phyloP scores from a whole-genome alignment of 2,113 vertebrate genomes.

The Psilopogon haemacephalus region DNA sequence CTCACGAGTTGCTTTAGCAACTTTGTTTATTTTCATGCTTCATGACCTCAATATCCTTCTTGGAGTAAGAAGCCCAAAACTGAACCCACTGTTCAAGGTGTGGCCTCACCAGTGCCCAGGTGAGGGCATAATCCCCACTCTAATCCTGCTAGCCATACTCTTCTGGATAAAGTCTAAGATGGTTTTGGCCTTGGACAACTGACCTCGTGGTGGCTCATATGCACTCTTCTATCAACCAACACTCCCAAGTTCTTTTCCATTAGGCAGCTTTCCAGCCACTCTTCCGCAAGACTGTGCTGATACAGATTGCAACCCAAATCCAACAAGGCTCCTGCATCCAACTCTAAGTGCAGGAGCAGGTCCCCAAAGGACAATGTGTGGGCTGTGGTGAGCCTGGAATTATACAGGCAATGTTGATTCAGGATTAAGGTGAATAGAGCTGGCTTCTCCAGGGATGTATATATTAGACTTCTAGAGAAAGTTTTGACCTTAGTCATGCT shows the following conservation, averaged over 20 bases:
- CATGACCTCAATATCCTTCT: neutral
- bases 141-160: neutral
- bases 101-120: neutral
- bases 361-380: neutral
- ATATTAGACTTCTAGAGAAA: constrained; percentile 3
- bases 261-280: neutral
- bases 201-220: neutral
- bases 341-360: fast-evolving
- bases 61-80: neutral
- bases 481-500: constrained; percentile 9
- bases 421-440: constrained; percentile 51
- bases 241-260: neutral
- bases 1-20: neutral
- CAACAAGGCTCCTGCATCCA: neutral
- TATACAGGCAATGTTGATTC: neutral
- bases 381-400: neutral
- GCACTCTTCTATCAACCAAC: neutral
- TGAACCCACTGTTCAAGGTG: neutral
- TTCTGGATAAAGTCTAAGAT: neutral
- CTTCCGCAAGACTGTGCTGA: neutral
- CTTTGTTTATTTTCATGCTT: too few species aligned
- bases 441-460: neutral
- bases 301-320: neutral
- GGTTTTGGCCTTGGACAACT: neutral
- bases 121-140: neutral